Percentiles rank a stretch among this genome's conserved stretches.
Evolutionary conservation across 2,797 vertebrate species (phyloP).

Genomic region (Protosalanx chinensis): DNA sequence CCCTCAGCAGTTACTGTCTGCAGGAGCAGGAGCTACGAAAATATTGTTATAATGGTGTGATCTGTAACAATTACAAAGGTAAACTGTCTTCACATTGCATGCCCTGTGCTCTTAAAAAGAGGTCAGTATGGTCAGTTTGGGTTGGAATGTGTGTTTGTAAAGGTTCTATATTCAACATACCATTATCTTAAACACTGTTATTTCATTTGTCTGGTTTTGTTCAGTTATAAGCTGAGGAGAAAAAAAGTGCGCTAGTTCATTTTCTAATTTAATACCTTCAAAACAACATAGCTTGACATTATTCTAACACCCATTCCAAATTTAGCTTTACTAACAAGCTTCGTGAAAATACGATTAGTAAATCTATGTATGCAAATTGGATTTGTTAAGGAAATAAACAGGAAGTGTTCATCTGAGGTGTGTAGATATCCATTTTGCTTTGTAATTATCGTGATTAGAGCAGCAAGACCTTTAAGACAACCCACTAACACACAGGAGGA

Average conservation of each 20-base stretch:
- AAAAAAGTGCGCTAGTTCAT: too few species aligned
- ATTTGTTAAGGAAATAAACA: conserved; percentile 31
- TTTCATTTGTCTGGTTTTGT: not conserved
- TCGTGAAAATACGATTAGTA: conserved; percentile 36
- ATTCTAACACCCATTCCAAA: conserved; percentile 4
- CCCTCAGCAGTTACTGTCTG: conserved; percentile 72
- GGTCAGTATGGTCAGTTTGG: conserved; percentile 50
- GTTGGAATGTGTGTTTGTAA: conserved; percentile 35
- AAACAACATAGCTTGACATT: conserved; percentile 5
- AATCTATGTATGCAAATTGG: conserved; percentile 41
- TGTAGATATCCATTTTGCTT: conserved; percentile 22
- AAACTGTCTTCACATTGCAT: conserved; percentile 63
- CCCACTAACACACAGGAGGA: conserved; percentile 75
- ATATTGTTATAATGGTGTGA: conserved; percentile 77
- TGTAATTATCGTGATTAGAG: conserved; percentile 27
- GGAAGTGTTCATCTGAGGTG: conserved; percentile 5
- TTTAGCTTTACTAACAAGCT: conserved; percentile 28
- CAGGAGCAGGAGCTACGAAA: conserved; percentile 75
- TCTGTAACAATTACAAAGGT: conserved; percentile 79
- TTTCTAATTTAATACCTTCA: not conserved
- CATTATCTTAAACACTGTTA: not conserved
- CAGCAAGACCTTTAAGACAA: conserved; percentile 63
- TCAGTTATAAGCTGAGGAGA: not conserved
- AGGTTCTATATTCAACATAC: conserved; percentile 3
- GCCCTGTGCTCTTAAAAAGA: conserved; percentile 35